Percentiles rank a stretch among this genome's conserved stretches.
phyloP scores from a whole-genome alignment of 2,797 vertebrate genomes.

The Chloroceryle amazona region DNA sequence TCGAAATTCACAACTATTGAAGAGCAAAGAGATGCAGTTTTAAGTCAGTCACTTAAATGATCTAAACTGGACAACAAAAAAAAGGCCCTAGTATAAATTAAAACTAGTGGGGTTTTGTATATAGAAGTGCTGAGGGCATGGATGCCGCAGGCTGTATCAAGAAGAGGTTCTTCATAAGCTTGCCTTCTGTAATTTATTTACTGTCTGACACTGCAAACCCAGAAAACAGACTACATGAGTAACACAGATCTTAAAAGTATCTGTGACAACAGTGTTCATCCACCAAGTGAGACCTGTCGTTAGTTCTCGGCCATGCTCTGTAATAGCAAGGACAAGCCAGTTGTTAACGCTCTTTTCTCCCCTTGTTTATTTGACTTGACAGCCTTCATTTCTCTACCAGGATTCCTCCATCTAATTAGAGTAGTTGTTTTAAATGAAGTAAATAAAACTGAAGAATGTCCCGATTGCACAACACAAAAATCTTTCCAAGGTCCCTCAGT shows the following conservation, averaged over 20 bases:
- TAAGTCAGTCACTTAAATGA: not conserved
- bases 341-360: conserved; percentile 18
- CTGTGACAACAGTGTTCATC: not conserved
- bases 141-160: not conserved
- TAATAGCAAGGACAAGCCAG: conserved; percentile 6
- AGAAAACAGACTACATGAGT: not conserved
- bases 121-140: not conserved
- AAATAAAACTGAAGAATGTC: conserved; percentile 38
- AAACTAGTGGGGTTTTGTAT: not conserved
- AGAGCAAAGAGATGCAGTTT: not conserved
- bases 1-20: not conserved
- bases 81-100: not conserved
- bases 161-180: not conserved
- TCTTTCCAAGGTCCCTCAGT: not conserved
- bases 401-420: conserved; percentile 49
- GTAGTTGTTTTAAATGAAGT: not conserved
- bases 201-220: not conserved
- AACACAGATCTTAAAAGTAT: not conserved
- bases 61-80: not conserved
- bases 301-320: not conserved
- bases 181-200: not conserved
- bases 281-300: not conserved
- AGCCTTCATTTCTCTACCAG: conserved; percentile 14
- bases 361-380: conserved; percentile 6
- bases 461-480: conserved; percentile 4